A percentile compares a stretch with the other conserved stretches of the same genome.
Evolutionary conservation across 2,888 invertebrate species (phyloP).

Genomic region (Lasioglossum marginatum): DNA sequence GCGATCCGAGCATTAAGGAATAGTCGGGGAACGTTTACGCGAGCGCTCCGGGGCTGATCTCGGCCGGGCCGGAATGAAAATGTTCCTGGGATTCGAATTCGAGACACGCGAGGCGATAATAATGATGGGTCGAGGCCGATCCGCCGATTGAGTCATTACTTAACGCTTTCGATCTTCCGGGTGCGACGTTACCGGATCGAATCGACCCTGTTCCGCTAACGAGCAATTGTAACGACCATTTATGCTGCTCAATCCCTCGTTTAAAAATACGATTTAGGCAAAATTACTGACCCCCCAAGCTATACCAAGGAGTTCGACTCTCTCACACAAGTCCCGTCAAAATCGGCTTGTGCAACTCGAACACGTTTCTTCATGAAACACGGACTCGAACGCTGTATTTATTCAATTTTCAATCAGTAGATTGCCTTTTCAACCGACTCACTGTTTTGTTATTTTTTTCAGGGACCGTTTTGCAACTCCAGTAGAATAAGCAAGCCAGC

Average conservation of each 20-base stretch:
- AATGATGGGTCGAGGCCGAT: slow-evolving; percentile 24
- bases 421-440: not conserved
- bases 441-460: not conserved
- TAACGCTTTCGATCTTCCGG: not conserved
- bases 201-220: not conserved
- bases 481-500: not conserved
- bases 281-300: not conserved
- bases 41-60: slow-evolving; percentile 52
- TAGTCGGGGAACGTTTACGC: slow-evolving; percentile 55
- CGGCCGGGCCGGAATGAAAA: slow-evolving; percentile 40
- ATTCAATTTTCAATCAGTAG: slow-evolving; percentile 1
- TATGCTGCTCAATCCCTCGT: not conserved
- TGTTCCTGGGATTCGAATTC: slow-evolving; percentile 32
- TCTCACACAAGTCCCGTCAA: not conserved
- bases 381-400: not conserved
- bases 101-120: slow-evolving; percentile 53
- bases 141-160: slow-evolving; percentile 51
- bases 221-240: not conserved
- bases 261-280: slow-evolving; percentile 1
- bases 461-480: not conserved
- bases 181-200: not conserved
- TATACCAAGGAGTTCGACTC: not conserved
- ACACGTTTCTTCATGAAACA: not conserved
- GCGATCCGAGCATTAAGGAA: slow-evolving; percentile 71
- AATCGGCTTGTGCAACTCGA: not conserved